Evolutionary conservation across 2,797 vertebrate genomes (phyloP), one percentile per base, ranked within the genome.

Genomic region (Meriones psammophilus): DNA sequence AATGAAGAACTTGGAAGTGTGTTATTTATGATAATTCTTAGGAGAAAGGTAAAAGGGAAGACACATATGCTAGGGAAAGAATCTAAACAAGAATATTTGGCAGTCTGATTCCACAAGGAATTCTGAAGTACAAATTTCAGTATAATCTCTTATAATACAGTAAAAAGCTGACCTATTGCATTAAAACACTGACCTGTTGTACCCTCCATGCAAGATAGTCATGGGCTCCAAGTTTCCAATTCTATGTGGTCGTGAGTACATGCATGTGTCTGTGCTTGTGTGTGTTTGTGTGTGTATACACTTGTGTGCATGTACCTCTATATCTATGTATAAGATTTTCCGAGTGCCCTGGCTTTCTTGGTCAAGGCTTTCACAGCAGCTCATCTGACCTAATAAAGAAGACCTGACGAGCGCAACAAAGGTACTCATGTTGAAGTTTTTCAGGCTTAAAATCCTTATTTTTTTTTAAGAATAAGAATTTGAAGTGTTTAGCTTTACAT

Each of bases 401-500:
- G 10, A 54, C 79, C 17, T 83, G 54, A 7, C 2, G 14, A 90
- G 62, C 8, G 36, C 0, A 76, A 5, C 8, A 54, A 30, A 0
- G 13, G 1, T 26, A 66, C 18, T 88, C 18, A 58, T 8, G 87
- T 79, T 69, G 20, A 39, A 42, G 92, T 36, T 96, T 62, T 92
- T n/a, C 3, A 79, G 42, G 90, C 76, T 69, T 64, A 90, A 22
- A 3, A 64, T 50, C 12, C 62, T 80, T 94, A 88, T 1, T 36
- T 14, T 56, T 15, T 88, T 64, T 91, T 39, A 18, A 28, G 24
- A 20, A 58, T 42, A 22, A 83, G 50, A 80, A 74, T 83, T 73
- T 68, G 69, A 95, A 96, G 39, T 62, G 7, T 39, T 92, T 88
- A 60, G 54, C 15, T 76, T 79, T 69, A 73, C 10, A 36, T 92